Percentiles rank a stretch among this genome's conserved stretches.
These are phyloP conservation scores for Polymixis lichenea DNA, from an alignment of 2,888 invertebrate genomes.

Conservation along the genomic window DNA sequence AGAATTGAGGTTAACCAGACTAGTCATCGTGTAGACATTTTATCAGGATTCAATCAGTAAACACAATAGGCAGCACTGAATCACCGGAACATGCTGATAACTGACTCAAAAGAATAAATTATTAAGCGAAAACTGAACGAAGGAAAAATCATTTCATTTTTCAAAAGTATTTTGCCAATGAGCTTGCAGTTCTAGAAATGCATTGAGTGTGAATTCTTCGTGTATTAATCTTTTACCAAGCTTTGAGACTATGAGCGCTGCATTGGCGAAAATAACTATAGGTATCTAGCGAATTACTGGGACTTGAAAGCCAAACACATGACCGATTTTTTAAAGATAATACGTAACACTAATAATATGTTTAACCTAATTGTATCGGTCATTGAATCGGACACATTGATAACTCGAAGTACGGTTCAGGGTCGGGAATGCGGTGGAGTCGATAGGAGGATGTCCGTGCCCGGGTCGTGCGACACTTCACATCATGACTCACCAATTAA, in stretches of 20 bases:
- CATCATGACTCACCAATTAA: constrained; percentile 84
- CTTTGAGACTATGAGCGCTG: not conserved
- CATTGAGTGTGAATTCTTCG: constrained; percentile 1
- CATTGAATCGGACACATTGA: constrained; percentile 63
- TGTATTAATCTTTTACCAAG: constrained; percentile 9
- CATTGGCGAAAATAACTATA: no score
- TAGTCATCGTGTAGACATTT: constrained; percentile 58
- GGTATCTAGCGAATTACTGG: not conserved
- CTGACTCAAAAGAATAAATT: constrained; percentile 58
- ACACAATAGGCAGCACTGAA: constrained; percentile 59
- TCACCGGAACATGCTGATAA: constrained; percentile 62
- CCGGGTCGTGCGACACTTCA: constrained; percentile 70
- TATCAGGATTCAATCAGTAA: constrained; percentile 60
- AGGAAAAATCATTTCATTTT: constrained; percentile 18
- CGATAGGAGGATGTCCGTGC: constrained; percentile 71
- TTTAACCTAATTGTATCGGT: constrained; percentile 45
- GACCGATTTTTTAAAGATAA: not conserved
- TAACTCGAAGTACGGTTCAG: constrained; percentile 73
- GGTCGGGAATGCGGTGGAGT: constrained; percentile 69
- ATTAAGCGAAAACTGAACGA: constrained; percentile 44
- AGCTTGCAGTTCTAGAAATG: constrained; percentile 28
- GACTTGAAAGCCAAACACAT: not conserved
- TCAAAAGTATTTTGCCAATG: constrained; percentile 5
- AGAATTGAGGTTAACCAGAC: constrained; percentile 17
- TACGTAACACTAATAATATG: constrained; percentile 13